Evolutionary conservation across 92 coral and sea anemone genomes (phyloP).

Genomic region (Desmophyllum pertusum): DNA sequence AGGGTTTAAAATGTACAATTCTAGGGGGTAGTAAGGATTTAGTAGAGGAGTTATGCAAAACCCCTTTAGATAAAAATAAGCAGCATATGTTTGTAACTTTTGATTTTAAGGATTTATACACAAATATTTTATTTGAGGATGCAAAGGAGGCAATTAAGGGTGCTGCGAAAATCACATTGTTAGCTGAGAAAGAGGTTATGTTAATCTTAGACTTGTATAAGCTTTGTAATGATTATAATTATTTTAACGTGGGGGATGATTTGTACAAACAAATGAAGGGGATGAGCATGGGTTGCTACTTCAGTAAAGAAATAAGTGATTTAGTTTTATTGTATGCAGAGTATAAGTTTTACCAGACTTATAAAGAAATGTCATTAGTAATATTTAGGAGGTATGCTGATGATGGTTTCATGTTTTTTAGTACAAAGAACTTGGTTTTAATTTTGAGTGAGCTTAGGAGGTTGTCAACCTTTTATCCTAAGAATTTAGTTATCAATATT

Average conservation of each 20-base stretch:
- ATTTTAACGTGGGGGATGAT: not conserved
- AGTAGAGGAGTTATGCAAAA: not conserved
- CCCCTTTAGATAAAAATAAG: no score
- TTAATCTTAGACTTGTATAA: not conserved
- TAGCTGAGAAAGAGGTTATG: not conserved
- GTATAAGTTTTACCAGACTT: not conserved
- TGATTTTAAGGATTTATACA: conserved; percentile 2
- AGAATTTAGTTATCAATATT: not conserved
- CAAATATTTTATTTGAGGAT: not conserved
- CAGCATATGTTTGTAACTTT: not conserved
- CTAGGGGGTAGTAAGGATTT: not conserved
- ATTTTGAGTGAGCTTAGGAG: not conserved
- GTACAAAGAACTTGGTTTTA: not conserved
- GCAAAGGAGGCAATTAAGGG: not conserved
- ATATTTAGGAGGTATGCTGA: not conserved
- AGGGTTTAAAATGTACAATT: no score
- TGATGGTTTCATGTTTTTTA: not conserved
- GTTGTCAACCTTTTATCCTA: not conserved
- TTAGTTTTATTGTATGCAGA: not conserved
- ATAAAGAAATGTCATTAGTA: not conserved
- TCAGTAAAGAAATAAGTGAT: not conserved
- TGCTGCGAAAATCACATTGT: not conserved
- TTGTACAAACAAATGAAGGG: not conserved
- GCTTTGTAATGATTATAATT: not conserved
- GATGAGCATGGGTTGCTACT: not conserved